Conservation (phyloP, 2,113 vertebrate species). For the Erythrocercus mccallii region DNA sequence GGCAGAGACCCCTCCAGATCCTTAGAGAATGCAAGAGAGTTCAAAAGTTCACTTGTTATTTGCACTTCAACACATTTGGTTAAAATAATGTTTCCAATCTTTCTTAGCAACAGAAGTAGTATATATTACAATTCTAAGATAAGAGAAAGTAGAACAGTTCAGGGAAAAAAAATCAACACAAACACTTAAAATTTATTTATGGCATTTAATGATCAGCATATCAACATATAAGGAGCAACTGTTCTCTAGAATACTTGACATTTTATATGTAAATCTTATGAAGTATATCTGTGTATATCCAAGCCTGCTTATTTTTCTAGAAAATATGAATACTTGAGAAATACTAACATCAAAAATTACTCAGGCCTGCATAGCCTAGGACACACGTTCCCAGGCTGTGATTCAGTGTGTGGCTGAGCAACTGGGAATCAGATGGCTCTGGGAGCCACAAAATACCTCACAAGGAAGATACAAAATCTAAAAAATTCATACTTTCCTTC, state of each 20-base stretch:
- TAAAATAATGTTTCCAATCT: background rate
- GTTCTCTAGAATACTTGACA: background rate
- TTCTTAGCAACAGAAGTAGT: background rate
- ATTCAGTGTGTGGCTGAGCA: background rate
- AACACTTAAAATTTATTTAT: background rate
- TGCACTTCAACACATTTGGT: conserved; percentile 44
- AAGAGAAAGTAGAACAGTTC: background rate
- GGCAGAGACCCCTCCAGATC: background rate
- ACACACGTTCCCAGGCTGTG: background rate
- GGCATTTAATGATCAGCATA: background rate
- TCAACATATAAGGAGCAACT: background rate
- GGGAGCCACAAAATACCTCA: background rate
- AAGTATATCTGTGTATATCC: background rate
- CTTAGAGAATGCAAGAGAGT: background rate
- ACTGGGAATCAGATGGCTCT: background rate
- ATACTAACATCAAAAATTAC: background rate
- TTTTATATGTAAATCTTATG: background rate
- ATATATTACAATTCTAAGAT: background rate
- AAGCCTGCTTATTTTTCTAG: background rate
- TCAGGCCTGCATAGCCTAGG: background rate
- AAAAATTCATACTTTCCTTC: background rate
- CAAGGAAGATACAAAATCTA: background rate
- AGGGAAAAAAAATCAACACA: background rate
- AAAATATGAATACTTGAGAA: background rate
- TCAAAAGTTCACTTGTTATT: conserved; percentile 50